Conservation (phyloP, 2,113 vertebrate genomes). For the Rafetus swinhoei region DNA sequence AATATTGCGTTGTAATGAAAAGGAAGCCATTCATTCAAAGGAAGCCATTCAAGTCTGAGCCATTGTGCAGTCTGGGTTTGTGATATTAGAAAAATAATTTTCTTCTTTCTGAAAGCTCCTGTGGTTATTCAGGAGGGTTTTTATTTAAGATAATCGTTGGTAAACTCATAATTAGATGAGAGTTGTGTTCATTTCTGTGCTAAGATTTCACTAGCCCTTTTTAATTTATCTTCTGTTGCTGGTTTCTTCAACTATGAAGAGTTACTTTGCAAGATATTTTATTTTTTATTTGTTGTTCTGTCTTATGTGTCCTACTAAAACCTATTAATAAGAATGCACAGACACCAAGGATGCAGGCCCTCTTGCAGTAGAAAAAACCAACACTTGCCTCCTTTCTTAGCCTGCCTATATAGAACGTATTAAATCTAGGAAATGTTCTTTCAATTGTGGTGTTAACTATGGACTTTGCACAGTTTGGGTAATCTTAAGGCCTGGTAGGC, state of each 20-base stretch:
- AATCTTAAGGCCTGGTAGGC: neutral
- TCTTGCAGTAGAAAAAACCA: neutral
- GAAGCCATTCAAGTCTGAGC: slow-evolving; percentile 18
- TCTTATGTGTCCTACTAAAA: slow-evolving; percentile 3
- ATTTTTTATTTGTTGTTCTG: slow-evolving; percentile 34
- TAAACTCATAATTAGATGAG: slow-evolving; percentile 39
- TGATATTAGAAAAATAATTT: slow-evolving; percentile 13
- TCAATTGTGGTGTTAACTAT: neutral
- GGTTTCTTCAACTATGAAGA: slow-evolving; percentile 33
- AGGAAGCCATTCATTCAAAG: neutral
- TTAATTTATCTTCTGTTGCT: neutral
- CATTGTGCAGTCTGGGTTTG: slow-evolving; percentile 25
- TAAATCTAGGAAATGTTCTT: neutral
- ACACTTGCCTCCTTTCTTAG: neutral
- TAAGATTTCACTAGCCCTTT: neutral
- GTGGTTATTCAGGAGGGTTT: slow-evolving; percentile 31
- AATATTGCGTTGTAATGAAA: slow-evolving; percentile 16
- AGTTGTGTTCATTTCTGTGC: neutral
- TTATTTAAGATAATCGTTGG: neutral
- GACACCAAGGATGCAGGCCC: neutral
- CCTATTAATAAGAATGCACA: neutral
- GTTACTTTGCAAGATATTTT: slow-evolving; percentile 3
- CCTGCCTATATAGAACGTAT: neutral
- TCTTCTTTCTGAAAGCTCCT: slow-evolving; percentile 42
- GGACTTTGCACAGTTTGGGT: neutral